Conservation (phyloP, 2,797 vertebrate genomes). For the Pogoniulus pusillus region DNA sequence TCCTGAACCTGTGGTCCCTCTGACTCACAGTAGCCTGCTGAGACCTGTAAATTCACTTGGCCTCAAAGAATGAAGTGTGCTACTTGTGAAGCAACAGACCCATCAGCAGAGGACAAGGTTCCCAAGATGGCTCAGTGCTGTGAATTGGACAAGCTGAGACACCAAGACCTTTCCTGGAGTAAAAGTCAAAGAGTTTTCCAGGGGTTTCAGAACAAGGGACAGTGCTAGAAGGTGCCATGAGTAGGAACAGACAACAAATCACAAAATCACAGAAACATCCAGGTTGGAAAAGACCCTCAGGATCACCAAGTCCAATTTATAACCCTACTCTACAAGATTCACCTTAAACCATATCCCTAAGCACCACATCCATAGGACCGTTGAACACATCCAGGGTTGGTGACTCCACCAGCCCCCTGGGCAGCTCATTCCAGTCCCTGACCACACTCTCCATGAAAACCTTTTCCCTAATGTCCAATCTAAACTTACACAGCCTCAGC, state of each 20-base stretch:
- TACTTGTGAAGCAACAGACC: not conserved
- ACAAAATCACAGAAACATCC: too few relatives aligned
- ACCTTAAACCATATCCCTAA: too few relatives aligned
- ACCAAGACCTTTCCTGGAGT: not conserved
- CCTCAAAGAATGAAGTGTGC: not conserved
- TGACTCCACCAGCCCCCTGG: too few relatives aligned
- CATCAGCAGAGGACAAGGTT: not conserved
- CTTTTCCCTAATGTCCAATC: too few relatives aligned
- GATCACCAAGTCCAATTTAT: too few relatives aligned
- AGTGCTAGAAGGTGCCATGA: not conserved
- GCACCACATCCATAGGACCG: too few relatives aligned
- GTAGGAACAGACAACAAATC: not conserved
- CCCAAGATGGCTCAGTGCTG: not conserved
- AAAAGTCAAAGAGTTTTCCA: not conserved
- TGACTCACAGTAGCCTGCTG: not conserved
- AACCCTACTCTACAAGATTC: too few relatives aligned
- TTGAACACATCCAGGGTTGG: too few relatives aligned
- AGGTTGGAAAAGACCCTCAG: too few relatives aligned
- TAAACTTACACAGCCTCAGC: too few relatives aligned
- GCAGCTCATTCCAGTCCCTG: too few relatives aligned
- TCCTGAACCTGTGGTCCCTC: not conserved
- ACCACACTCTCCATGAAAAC: too few relatives aligned
- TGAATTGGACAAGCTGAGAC: not conserved
- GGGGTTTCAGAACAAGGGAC: not conserved
- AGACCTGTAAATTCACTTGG: not conserved